Conservation (phyloP, 2,113 vertebrate genomes). For the Tragelaphus buxtoni region DNA sequence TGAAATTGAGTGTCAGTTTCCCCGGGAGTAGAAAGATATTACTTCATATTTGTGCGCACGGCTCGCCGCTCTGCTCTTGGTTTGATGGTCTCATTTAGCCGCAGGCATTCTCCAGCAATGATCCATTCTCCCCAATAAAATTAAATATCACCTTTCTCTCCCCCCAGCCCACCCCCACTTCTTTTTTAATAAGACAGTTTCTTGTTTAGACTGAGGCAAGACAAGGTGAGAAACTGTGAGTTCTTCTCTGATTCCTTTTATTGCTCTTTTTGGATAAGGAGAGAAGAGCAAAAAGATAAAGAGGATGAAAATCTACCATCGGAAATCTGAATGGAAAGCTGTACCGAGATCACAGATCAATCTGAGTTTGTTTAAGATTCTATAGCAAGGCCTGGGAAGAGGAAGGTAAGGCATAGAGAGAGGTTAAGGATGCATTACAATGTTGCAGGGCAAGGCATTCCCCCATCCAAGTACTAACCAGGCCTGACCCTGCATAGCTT, state of each 20-base stretch:
- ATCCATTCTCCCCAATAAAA: constrained; percentile 77
- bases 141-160: constrained; percentile 78
- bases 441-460: background rate
- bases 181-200: constrained; percentile 74
- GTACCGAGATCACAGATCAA: background rate
- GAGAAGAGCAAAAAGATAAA: background rate
- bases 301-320: background rate
- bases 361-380: background rate
- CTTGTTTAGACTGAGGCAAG: constrained; percentile 53
- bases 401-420: background rate
- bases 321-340: background rate
- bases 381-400: background rate
- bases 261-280: constrained; percentile 23
- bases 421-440: background rate
- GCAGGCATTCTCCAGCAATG: constrained; percentile 72
- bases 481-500: background rate
- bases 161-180: accelerated
- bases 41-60: constrained; percentile 75
- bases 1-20: constrained; percentile 76
- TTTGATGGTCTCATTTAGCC: constrained; percentile 74
- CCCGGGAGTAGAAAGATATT: constrained; percentile 78
- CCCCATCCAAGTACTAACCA: background rate
- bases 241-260: constrained; percentile 9
- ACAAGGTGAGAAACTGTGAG: constrained; percentile 16
- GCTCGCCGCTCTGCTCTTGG: constrained; percentile 61